Conservation (phyloP, 2,888 invertebrate species). For the Zootermopsis nevadensis region DNA sequence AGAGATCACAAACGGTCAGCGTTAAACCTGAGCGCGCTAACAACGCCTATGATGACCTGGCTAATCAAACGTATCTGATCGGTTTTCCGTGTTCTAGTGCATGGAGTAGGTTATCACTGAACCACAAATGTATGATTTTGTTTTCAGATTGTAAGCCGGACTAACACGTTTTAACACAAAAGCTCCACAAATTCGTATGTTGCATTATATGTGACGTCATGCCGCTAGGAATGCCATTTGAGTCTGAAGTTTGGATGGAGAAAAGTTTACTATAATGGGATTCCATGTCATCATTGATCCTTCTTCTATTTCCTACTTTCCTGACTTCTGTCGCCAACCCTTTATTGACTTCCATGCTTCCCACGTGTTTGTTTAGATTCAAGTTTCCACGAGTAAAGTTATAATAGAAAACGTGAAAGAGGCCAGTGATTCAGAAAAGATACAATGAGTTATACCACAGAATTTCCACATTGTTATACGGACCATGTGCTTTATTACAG, state of each 20-base stretch:
- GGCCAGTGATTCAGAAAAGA: not conserved
- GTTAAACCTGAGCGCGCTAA: too few relatives aligned
- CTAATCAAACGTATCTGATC: too few relatives aligned
- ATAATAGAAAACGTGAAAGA: not conserved
- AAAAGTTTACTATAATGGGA: not conserved
- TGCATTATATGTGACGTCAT: not conserved
- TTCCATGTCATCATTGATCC: not conserved
- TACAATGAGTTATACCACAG: not conserved
- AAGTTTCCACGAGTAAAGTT: not conserved
- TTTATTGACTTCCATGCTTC: not conserved
- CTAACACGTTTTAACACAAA: too few relatives aligned
- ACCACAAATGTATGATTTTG: too few relatives aligned
- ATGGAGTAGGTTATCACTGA: too few relatives aligned
- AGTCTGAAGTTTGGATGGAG: constrained; percentile 4
- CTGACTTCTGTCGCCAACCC: not conserved
- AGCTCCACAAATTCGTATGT: too few relatives aligned
- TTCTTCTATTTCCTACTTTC: not conserved
- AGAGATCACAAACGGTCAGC: too few relatives aligned
- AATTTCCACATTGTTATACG: too few relatives aligned
- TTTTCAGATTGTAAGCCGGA: too few relatives aligned
- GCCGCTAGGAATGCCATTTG: not conserved
- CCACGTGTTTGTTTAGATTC: constrained; percentile 10
- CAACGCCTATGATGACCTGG: too few relatives aligned
- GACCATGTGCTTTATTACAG: too few relatives aligned
- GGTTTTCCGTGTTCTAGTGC: too few relatives aligned